phyloP scores from a whole-genome alignment of 2,888 invertebrate species.

The Apamea sordens region DNA sequence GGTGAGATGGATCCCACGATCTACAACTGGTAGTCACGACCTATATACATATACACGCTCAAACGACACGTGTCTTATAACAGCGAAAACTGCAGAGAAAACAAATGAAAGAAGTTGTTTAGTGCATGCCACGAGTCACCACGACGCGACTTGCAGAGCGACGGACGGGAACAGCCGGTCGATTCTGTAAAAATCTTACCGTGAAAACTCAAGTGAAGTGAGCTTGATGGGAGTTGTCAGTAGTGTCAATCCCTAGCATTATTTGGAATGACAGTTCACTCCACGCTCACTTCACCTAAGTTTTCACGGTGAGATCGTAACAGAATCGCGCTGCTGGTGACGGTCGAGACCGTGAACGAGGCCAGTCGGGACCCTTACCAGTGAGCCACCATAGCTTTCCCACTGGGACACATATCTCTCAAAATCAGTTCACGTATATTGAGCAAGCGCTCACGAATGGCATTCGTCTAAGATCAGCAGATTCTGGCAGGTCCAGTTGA shows the following conservation, averaged over 20 bases:
- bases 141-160: not conserved
- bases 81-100: not conserved
- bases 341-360: not conserved
- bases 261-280: too few relatives aligned
- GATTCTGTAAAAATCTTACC: too few relatives aligned
- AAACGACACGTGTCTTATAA: not conserved
- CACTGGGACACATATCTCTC: too few relatives aligned
- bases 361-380: not conserved
- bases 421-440: not conserved
- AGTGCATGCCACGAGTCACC: not conserved
- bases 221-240: too few relatives aligned
- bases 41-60: not conserved
- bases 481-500: too few relatives aligned
- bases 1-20: not conserved
- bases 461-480: too few relatives aligned
- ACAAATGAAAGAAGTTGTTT: not conserved
- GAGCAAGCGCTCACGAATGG: not conserved
- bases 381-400: not conserved
- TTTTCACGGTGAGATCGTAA: too few relatives aligned
- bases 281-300: too few relatives aligned
- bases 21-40: not conserved
- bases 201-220: too few relatives aligned
- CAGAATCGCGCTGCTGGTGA: not conserved
- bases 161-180: not conserved
- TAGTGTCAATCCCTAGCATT: too few relatives aligned